Evolutionary conservation across 2,113 vertebrate genomes (phyloP).

Genomic region (Cisticola juncidis): DNA sequence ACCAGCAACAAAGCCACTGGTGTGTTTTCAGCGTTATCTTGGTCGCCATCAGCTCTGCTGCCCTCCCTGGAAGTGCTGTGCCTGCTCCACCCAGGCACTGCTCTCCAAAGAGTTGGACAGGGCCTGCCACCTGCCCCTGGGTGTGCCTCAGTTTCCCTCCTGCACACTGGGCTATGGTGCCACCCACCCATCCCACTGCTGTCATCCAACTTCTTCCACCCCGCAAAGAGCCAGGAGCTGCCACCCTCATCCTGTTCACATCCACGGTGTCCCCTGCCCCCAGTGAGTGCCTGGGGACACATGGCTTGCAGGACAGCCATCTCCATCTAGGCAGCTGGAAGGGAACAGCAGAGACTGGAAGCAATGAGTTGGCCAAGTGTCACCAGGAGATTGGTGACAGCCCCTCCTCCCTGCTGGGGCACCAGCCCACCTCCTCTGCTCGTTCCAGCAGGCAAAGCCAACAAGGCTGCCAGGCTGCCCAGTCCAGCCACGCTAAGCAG

Average conservation of each 20-base stretch:
- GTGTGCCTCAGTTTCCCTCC: conserved; percentile 34
- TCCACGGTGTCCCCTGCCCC: background rate
- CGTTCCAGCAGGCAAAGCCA: background rate
- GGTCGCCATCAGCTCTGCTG: background rate
- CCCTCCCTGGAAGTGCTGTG: background rate
- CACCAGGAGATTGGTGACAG: background rate
- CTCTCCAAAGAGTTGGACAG: background rate
- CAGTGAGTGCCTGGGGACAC: fast-evolving
- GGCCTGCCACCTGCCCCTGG: background rate
- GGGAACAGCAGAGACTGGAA: background rate
- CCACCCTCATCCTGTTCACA: background rate
- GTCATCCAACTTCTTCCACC: background rate
- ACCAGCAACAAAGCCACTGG: conserved; percentile 21
- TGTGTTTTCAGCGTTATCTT: conserved; percentile 40
- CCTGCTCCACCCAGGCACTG: background rate
- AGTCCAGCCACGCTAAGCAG: background rate
- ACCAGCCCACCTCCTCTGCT: background rate
- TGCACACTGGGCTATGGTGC: fast-evolving
- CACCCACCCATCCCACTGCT: background rate
- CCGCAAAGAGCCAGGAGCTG: background rate
- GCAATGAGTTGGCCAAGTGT: background rate
- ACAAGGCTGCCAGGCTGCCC: background rate
- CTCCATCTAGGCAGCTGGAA: background rate
- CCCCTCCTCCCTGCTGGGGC: background rate
- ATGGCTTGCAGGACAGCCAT: background rate